These are phyloP conservation scores for Mastomys coucha DNA, from an alignment of 2,113 vertebrate species.

Conservation along the genomic window DNA sequence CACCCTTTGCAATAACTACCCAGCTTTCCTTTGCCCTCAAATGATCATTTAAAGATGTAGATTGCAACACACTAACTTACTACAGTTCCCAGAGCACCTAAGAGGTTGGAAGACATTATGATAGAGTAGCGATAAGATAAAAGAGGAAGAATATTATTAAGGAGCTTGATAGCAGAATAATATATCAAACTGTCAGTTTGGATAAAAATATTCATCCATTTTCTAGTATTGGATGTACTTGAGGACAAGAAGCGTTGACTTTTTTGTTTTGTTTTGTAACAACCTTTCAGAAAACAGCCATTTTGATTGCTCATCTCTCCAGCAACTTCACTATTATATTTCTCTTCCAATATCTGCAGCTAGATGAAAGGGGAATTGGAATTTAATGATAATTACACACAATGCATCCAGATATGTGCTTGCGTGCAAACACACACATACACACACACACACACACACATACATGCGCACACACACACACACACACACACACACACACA, in stretches of 20 bases:
- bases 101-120: conserved; percentile 40
- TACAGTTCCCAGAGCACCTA: conserved; percentile 65
- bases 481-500: not conserved
- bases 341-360: conserved; percentile 56
- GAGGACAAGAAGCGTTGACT: conserved; percentile 63
- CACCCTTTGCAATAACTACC: not conserved
- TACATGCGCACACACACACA: not conserved
- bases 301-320: conserved; percentile 11
- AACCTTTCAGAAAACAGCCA: conserved; percentile 52
- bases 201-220: conserved; percentile 60
- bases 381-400: conserved; percentile 31
- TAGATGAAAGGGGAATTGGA: not conserved
- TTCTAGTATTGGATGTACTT: conserved; percentile 58
- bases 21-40: not conserved
- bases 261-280: not conserved
- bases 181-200: conserved; percentile 76
- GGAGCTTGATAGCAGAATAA: conserved; percentile 74
- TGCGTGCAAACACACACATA: not conserved
- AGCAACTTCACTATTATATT: conserved; percentile 48
- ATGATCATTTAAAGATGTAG: conserved; percentile 41
- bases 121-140: conserved; percentile 65
- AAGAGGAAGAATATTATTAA: conserved; percentile 70
- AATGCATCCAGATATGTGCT: not conserved
- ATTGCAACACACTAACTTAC: conserved; percentile 1
- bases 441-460: not conserved